A percentile compares a stretch with the other conserved stretches of the same genome.
phyloP scores from a whole-genome alignment of 2,888 invertebrate genomes.

The Cheilosia pagana region DNA sequence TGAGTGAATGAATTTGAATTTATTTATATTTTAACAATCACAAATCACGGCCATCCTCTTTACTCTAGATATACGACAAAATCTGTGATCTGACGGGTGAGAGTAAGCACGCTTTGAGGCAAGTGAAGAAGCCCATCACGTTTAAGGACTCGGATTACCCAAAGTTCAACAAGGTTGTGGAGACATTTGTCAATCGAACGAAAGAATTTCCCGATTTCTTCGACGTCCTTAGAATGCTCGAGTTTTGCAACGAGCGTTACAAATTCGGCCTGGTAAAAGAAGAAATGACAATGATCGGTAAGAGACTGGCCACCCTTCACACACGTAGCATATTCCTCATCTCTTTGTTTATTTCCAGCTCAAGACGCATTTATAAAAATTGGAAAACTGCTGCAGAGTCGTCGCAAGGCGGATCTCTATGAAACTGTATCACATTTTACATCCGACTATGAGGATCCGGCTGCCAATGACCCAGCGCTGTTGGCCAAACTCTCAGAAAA shows the following conservation, averaged over 20 bases:
- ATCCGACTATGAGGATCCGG: slow-evolving; percentile 85
- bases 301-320: slow-evolving; percentile 40
- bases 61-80: slow-evolving; percentile 84
- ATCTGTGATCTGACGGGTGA: slow-evolving; percentile 87
- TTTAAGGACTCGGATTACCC: slow-evolving; percentile 81
- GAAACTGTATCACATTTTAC: slow-evolving; percentile 85
- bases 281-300: slow-evolving; percentile 82
- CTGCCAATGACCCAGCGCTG: slow-evolving; percentile 85
- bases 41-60: too few species aligned
- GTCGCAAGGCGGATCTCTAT: slow-evolving; percentile 87
- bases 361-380: slow-evolving; percentile 87
- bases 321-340: neutral
- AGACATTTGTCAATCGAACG: slow-evolving; percentile 82
- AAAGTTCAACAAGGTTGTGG: slow-evolving; percentile 82
- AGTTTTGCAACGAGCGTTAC: slow-evolving; percentile 82
- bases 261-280: slow-evolving; percentile 79
- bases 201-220: slow-evolving; percentile 85
- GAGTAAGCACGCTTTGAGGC: slow-evolving; percentile 81
- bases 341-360: slow-evolving; percentile 82
- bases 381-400: slow-evolving; percentile 87
- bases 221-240: slow-evolving; percentile 83
- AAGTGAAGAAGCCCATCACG: slow-evolving; percentile 81
- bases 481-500: slow-evolving; percentile 86
- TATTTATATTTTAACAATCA: too few species aligned
- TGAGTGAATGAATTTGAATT: slow-evolving; percentile 52